phyloP scores from a whole-genome alignment of 2,888 invertebrate genomes.

The Ochlodes sylvanus region DNA sequence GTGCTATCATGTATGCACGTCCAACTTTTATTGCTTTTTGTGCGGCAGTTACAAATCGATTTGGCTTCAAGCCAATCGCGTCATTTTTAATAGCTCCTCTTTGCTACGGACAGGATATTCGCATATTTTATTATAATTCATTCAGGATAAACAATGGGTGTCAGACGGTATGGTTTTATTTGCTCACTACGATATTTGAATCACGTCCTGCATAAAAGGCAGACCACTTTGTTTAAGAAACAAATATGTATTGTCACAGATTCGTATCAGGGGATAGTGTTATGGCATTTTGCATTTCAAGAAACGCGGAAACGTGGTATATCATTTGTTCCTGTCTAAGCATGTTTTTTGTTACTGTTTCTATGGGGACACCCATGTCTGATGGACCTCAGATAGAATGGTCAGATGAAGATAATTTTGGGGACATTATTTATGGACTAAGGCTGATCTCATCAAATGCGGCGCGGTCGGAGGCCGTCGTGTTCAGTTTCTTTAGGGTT shows the following conservation, averaged over 20 bases:
- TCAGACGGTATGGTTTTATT: constrained; percentile 13
- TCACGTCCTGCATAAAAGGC: constrained; percentile 10
- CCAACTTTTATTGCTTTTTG: constrained; percentile 81
- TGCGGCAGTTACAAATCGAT: constrained; percentile 82
- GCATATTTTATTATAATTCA: constrained; percentile 47
- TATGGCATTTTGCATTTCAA: background rate
- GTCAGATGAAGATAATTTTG: too few relatives aligned
- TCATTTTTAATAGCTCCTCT: constrained; percentile 77
- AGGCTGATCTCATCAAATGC: too few relatives aligned
- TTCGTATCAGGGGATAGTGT: background rate
- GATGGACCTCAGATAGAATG: too few relatives aligned
- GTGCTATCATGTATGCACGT: constrained; percentile 76
- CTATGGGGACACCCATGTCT: background rate
- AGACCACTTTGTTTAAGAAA: constrained; percentile 3
- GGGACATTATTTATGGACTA: too few relatives aligned
- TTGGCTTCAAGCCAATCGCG: constrained; percentile 78
- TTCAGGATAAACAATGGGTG: constrained; percentile 34
- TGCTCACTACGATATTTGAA: constrained; percentile 9
- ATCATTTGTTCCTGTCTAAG: background rate
- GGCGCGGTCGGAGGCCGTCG: too few relatives aligned
- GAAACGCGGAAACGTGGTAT: background rate
- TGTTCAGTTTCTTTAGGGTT: too few relatives aligned
- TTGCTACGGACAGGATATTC: constrained; percentile 51
- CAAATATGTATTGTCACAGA: constrained; percentile 6
- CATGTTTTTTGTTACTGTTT: background rate